phyloP scores from a whole-genome alignment of 2,888 invertebrate genomes.

The Chorisops tibialis region DNA sequence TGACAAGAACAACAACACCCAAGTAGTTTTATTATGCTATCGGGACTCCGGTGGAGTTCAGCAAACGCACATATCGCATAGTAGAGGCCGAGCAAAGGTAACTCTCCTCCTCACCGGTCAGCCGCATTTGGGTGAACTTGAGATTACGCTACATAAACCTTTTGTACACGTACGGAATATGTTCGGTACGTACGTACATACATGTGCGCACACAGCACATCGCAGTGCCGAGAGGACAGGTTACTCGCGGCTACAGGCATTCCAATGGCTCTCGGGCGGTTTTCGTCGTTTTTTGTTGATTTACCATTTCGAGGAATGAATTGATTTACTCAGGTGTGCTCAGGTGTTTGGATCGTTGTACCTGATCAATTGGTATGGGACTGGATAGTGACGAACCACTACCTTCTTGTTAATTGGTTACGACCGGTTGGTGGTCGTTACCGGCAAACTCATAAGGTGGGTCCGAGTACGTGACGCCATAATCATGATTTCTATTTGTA shows the following conservation, averaged over 20 bases:
- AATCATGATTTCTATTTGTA: conserved; percentile 17
- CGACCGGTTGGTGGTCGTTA: conserved; percentile 32
- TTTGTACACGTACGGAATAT: conserved; percentile 8
- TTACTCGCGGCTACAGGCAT: not conserved
- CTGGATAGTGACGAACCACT: conserved; percentile 26
- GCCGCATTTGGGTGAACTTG: conserved; percentile 14
- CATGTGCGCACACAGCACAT: not conserved
- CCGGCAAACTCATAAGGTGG: conserved; percentile 28
- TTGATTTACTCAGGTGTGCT: conserved; percentile 53
- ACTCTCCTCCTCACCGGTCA: conserved; percentile 4
- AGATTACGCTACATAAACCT: not conserved
- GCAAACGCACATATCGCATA: not conserved
- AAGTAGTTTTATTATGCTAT: not conserved
- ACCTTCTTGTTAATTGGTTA: conserved; percentile 31
- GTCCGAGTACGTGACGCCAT: conserved; percentile 28
- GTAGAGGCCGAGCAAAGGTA: not conserved
- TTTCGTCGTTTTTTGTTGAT: conserved; percentile 17
- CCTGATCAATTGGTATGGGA: conserved; percentile 30
- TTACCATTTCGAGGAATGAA: conserved; percentile 50
- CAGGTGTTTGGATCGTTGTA: conserved; percentile 34
- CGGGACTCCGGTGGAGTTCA: no score
- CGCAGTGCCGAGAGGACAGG: not conserved
- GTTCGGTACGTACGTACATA: no score
- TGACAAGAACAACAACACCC: conserved; percentile 19
- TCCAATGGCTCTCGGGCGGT: conserved; percentile 4